These are phyloP conservation scores for Scaptodrosophila latifasciaeformis DNA, from an alignment of 2,888 invertebrate species.

Conservation along the genomic window DNA sequence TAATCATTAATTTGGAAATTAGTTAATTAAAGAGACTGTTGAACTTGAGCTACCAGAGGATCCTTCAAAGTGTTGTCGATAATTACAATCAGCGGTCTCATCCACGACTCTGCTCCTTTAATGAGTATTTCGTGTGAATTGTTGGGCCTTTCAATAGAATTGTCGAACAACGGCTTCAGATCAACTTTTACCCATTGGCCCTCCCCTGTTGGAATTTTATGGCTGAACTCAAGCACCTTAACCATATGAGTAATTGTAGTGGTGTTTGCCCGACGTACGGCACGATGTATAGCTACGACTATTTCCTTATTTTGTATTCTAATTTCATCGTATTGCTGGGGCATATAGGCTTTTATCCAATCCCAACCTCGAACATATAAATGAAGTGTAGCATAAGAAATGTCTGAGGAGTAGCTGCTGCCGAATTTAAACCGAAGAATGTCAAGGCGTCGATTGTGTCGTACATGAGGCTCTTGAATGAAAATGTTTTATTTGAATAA, in stretches of 20 bases:
- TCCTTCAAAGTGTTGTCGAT: slow-evolving; percentile 74
- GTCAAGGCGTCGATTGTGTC: slow-evolving; percentile 69
- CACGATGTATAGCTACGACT: slow-evolving; percentile 64
- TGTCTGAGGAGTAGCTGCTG: slow-evolving; percentile 58
- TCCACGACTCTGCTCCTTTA: slow-evolving; percentile 80
- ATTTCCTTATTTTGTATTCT: slow-evolving; percentile 49
- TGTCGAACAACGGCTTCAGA: slow-evolving; percentile 83
- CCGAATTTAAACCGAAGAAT: slow-evolving; percentile 70
- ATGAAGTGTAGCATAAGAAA: slow-evolving; percentile 69
- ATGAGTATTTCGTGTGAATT: slow-evolving; percentile 87
- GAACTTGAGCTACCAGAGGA: slow-evolving; percentile 71
- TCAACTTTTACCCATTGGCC: slow-evolving; percentile 84
- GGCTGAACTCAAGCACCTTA: slow-evolving; percentile 66
- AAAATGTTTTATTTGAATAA: too few species aligned
- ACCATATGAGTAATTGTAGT: slow-evolving; percentile 63
- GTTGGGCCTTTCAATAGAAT: slow-evolving; percentile 85
- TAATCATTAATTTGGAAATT: slow-evolving; percentile 2
- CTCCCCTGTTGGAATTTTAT: slow-evolving; percentile 67
- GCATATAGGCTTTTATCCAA: slow-evolving; percentile 68
- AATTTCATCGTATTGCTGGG: slow-evolving; percentile 40
- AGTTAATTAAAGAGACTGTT: neutral
- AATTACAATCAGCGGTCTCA: slow-evolving; percentile 81
- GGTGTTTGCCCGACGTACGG: slow-evolving; percentile 51
- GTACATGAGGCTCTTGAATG: slow-evolving; percentile 60
- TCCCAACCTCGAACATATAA: slow-evolving; percentile 71